Percentiles rank a stretch among this genome's conserved stretches.
These are phyloP conservation scores for Phenganax subtilis DNA, from an alignment of 92 coral and sea anemone species.

Conservation along the genomic window DNA sequence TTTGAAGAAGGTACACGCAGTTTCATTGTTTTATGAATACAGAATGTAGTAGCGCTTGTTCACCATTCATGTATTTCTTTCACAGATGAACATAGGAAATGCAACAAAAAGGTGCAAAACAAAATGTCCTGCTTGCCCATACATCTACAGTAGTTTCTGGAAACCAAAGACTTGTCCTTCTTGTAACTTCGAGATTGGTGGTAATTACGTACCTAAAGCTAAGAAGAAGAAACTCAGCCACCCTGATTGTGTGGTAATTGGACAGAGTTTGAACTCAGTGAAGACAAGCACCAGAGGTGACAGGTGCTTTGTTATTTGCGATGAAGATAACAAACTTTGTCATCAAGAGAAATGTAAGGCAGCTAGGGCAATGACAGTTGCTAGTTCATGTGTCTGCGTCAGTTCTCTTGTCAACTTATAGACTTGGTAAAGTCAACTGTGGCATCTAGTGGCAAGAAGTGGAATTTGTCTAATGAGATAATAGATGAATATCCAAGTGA, in stretches of 20 bases:
- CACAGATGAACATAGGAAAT: background rate
- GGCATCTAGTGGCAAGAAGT: background rate
- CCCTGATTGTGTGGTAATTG: conserved; percentile 33
- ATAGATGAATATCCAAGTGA: conserved; percentile 42
- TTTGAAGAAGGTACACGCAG: too few species aligned
- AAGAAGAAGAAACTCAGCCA: conserved; percentile 33
- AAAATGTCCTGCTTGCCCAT: conserved; percentile 26
- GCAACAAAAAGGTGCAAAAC: conserved; percentile 22
- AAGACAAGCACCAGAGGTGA: conserved; percentile 49
- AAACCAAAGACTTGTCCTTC: conserved; percentile 40
- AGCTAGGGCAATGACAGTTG: conserved; percentile 1
- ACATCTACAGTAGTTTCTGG: conserved; percentile 39
- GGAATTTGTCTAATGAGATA: background rate
- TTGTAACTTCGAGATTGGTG: conserved; percentile 41
- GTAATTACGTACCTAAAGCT: conserved; percentile 37
- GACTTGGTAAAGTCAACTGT: background rate
- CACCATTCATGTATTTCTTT: too few species aligned
- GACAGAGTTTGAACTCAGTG: conserved; percentile 32
- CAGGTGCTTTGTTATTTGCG: conserved; percentile 23
- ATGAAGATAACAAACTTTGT: conserved; percentile 31
- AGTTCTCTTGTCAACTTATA: conserved; percentile 33
- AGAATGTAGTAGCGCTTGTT: too few species aligned
- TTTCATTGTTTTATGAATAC: too few species aligned
- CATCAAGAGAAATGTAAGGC: conserved; percentile 37
- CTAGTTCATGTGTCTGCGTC: background rate